Evolutionary conservation across 2,888 invertebrate genomes (phyloP), one percentile per base, ranked within the genome.

Genomic region (Elmis aenea): DNA sequence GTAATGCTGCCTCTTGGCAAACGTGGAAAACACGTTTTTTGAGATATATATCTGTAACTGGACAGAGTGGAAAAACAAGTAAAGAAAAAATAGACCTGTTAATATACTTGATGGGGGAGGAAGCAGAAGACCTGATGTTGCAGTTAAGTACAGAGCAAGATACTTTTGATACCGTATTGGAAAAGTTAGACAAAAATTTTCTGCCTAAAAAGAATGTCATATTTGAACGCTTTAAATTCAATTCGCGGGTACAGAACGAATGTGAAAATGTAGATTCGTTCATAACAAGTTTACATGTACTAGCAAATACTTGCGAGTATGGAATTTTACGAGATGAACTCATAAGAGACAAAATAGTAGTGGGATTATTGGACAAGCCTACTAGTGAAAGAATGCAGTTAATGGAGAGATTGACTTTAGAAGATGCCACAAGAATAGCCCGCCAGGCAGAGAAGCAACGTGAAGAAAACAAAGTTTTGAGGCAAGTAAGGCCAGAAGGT

Each of bases 181-280:
- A 27, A 2, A 11, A 13, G 10, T 27, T 27, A n/a, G 27, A 27
- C n/a, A 3, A 12, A 3, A 9, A 27, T 13, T 27, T 13, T 11
- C 11, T 5, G 3, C 27, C 16, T n/a, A 11, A 6, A 2, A 27
- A 14, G 11, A 27, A 14, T 16, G 9, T 15, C 9, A 9, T 27
- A n/a, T 30, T 30, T n/a, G 2, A 11, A 21, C 10, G 30, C 11
- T 13, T n/a, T 6, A 27, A 27, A 11, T 27, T 27, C 15, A 27
- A 27, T 11, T 8, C 27, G 2, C 13, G 30, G 9, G 18, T 18
- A 5, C 30, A 30, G 13, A 11, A 8, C 10, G 8, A n/a, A 18
- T 18, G 22, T 5, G 30, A 30, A 21, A 8, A 18, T 13, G 15
- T 30, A 3, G 30, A 30, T 5, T 6, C 9, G 5, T 30, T 30